A percentile compares a stretch with the other conserved stretches of the same genome.
These are phyloP conservation scores for Telenomus remus DNA, from an alignment of 1,140 invertebrate genomes.

Conservation along the genomic window DNA sequence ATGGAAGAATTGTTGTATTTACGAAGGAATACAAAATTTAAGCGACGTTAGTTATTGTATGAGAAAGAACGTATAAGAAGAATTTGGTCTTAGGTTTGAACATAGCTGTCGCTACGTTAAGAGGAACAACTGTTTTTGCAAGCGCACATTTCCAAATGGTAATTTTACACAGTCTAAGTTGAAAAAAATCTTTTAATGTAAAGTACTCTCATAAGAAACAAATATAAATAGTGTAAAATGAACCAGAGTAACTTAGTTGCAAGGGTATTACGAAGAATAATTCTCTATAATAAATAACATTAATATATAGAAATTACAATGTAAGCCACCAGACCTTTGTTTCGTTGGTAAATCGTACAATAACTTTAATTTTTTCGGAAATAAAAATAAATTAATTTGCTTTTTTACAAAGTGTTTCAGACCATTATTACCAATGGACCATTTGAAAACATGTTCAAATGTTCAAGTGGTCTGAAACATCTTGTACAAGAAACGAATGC, in stretches of 20 bases:
- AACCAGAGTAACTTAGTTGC: conserved; percentile 12
- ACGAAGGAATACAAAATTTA: conserved; percentile 31
- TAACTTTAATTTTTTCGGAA: too few relatives aligned
- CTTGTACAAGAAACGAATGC: too few relatives aligned
- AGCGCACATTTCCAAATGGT: not conserved
- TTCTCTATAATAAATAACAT: conserved; percentile 27
- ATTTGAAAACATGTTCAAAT: too few relatives aligned
- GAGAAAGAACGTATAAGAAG: conserved; percentile 2
- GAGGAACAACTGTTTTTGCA: conserved; percentile 25
- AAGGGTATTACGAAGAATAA: conserved; percentile 6
- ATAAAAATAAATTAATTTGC: too few relatives aligned
- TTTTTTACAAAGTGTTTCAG: too few relatives aligned
- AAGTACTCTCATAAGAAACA: too few relatives aligned
- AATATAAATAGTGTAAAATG: conserved; percentile 23
- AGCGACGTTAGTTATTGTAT: conserved; percentile 1
- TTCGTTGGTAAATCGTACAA: not conserved
- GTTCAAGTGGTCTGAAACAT: too few relatives aligned
- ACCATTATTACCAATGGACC: too few relatives aligned
- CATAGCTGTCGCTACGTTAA: conserved; percentile 34
- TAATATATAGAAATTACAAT: too few relatives aligned
- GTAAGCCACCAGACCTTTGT: not conserved
- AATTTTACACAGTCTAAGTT: too few relatives aligned
- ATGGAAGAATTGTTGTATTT: conserved; percentile 23
- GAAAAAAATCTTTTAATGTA: too few relatives aligned
- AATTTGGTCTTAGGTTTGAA: conserved; percentile 39